Conservation (phyloP, 1,140 invertebrate species). For the Apis laboriosa region DNA sequence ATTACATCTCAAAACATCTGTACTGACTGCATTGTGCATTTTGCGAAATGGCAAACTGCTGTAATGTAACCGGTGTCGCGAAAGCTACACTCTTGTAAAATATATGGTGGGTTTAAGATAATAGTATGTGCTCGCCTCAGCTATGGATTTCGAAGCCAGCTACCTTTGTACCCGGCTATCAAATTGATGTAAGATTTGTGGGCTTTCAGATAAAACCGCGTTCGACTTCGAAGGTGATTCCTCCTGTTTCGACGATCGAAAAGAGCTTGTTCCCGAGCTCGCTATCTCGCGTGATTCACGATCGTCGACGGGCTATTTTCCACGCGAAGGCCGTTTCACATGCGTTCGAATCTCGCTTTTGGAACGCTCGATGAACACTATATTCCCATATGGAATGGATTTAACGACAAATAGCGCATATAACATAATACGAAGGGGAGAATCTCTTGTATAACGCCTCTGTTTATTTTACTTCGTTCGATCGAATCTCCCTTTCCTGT, state of each 20-base stretch:
- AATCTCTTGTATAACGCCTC: not conserved
- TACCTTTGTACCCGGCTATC: slow-evolving; percentile 31
- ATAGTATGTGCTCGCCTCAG: not conserved
- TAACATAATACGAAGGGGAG: not conserved
- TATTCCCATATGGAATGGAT: not conserved
- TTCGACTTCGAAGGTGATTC: slow-evolving; percentile 5
- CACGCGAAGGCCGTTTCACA: slow-evolving; percentile 3
- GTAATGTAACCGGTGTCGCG: not conserved
- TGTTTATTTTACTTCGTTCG: not conserved
- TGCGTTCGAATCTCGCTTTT: not conserved
- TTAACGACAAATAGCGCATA: not conserved
- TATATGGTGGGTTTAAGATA: slow-evolving; percentile 5
- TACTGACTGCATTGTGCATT: not conserved
- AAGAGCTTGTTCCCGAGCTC: not conserved
- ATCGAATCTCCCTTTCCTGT: not conserved
- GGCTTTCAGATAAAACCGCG: not conserved
- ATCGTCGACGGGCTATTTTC: slow-evolving; percentile 11
- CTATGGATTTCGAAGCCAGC: not conserved
- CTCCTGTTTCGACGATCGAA: slow-evolving; percentile 17
- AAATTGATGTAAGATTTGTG: slow-evolving; percentile 1
- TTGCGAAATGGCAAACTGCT: not conserved
- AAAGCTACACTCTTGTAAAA: not conserved
- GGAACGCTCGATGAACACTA: not conserved
- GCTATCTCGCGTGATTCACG: slow-evolving; percentile 27
- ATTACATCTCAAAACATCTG: not conserved